Evolutionary conservation across 2,113 vertebrate genomes (phyloP), one percentile per base, ranked within the genome.

Genomic region (Chionodraco myersi): DNA sequence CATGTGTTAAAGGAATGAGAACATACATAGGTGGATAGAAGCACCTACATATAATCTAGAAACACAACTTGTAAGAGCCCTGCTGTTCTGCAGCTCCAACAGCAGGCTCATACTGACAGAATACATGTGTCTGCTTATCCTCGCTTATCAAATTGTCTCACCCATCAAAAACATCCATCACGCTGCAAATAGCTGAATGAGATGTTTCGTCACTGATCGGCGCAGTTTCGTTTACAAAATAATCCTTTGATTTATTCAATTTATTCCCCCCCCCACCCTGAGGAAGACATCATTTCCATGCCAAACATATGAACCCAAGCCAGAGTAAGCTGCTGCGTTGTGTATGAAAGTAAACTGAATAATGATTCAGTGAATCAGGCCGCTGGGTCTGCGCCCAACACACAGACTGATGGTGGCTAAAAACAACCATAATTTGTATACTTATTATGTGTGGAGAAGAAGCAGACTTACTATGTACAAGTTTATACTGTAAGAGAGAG

Each of bases 271-370:
- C 15, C 34, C 3, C 34, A n/a, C 47, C 13, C 47, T 48, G 36
- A 77, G 51, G 64, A 89, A 86, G 67, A 75, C 52, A 69, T 70
- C 6, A 62, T 77, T 82, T 52, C 21, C 45, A 48, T 83, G 84
- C 64, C 86, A 92, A 80, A 74, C 81, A 75, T 88, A 84, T 88
- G 67, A 87, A 83, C 82, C 56, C 7, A 13, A 81, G 74, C 75
- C 80, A 90, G 72, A 87, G 62, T 54, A 18, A 58, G 53, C 75
- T 64, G 65, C 69, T 67, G 76, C 49, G 26, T 26, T 83, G 68
- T 72, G 41, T 83, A 77, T 85, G 82, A 91, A 80, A 84, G 80
- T 80, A 85, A 82, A 77, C 84, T 53, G 66, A 88, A 83, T 81
- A 88, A 78, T 83, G 75, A 90, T 85, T 41, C 71, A 88, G 63